Conservation (phyloP, 2,888 invertebrate species). For the Phlogophora meticulosa region DNA sequence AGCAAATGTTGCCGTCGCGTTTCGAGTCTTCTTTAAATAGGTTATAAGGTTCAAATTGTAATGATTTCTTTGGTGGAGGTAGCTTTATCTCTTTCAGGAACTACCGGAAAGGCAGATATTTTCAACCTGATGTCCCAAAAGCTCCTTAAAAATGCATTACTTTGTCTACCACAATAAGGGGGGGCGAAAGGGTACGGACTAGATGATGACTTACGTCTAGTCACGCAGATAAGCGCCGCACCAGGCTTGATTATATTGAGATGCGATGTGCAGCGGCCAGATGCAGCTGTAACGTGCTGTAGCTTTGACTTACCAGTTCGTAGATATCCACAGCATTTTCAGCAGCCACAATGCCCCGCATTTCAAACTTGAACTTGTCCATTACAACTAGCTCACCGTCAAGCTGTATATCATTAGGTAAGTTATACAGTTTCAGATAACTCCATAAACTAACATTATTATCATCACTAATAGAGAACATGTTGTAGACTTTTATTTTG, state of each 20-base stretch:
- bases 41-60: constrained; percentile 16
- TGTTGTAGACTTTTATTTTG: constrained; percentile 73
- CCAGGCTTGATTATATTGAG: too few relatives aligned
- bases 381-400: constrained; percentile 65
- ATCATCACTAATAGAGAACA: constrained; percentile 71
- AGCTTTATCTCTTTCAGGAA: not conserved
- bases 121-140: too few relatives aligned
- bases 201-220: too few relatives aligned
- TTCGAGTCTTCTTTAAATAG: not conserved
- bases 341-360: constrained; percentile 43
- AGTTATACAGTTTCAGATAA: constrained; percentile 72
- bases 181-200: too few relatives aligned
- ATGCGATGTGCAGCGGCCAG: too few relatives aligned
- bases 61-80: too few relatives aligned
- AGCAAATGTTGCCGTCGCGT: not conserved
- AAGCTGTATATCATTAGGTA: constrained; percentile 70
- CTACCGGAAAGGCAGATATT: not conserved
- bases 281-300: too few relatives aligned
- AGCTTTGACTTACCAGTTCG: constrained; percentile 66
- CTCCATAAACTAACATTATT: constrained; percentile 75
- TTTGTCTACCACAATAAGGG: too few relatives aligned
- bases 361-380: constrained; percentile 66
- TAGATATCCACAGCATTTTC: constrained; percentile 57
- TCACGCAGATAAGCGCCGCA: too few relatives aligned
- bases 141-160: too few relatives aligned